Evolutionary conservation across 2,888 invertebrate species (phyloP), one percentile per base, ranked within the genome.

Genomic region (Drosophila percnosoma): DNA sequence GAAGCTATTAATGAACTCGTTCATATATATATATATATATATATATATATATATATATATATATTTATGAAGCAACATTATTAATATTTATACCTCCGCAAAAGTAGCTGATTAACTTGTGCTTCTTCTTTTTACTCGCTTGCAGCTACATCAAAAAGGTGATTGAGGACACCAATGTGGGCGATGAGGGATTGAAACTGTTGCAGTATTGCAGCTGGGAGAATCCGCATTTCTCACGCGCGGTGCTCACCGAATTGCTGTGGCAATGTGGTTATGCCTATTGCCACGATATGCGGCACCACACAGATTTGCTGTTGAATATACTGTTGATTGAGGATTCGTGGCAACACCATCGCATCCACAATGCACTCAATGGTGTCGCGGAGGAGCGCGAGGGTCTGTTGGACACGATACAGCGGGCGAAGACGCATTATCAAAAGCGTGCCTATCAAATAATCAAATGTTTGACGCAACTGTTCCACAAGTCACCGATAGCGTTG

Each of bases 361-460:
- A 97, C 91, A 98, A 98, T 92, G 98, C 98, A 18, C 95, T 99
- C 54, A 98, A 98, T 94, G 99, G 97, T 93, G 94, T 91, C 55
- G 96, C 96, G 5, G 97, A 97, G 75, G 97, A 98, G 91, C 95
- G 98, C 51, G 98, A 98, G 89, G 99, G 99, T 1, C 94, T 99
- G 63, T 95, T 99, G 86, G 99, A 99, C 92, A 99, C 97, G 67
- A 98, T 99, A 91, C 95, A 96, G 85, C 96, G 97, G 73, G 97
- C 98, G 69, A 98, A 98, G 93, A 97, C 96, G 78, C 98, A 98
- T 94, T 98, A 98, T 94, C 98, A 99, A 93, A 99, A 99, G 94
- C 95, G 99, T 79, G 98, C 98, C 76, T 99, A 99, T 94, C 98
- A 98, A 93, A 99, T 98, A 94, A 97, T 99, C 76, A 99, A 99